Percentiles rank a stretch among this genome's conserved stretches.
Evolutionary conservation across 2,113 vertebrate species (phyloP).

Genomic region (Melospiza melodia): DNA sequence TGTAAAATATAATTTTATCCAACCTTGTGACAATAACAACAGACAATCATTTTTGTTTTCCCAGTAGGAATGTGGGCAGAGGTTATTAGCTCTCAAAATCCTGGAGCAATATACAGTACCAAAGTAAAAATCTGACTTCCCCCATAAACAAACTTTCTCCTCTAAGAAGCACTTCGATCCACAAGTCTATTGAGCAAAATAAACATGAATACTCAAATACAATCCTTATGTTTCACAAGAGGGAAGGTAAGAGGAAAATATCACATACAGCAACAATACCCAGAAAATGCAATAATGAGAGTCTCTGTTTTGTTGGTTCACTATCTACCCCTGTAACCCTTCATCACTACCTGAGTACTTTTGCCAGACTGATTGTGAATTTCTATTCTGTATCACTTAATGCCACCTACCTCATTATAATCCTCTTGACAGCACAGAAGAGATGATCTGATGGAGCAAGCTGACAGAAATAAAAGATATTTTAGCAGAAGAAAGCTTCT

Average conservation of each 20-base stretch:
- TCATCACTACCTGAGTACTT: neutral
- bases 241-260: neutral
- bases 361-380: neutral
- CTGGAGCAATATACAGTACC: neutral
- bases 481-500: constrained; percentile 10
- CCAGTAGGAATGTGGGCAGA: neutral
- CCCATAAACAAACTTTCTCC: neutral
- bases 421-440: neutral
- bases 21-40: neutral
- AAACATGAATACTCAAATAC: neutral
- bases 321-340: neutral
- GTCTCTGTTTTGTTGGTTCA: neutral
- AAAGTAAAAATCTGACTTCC: neutral
- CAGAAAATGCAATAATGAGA: neutral
- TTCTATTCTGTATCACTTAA: neutral
- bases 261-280: neutral
- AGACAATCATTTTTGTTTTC: neutral
- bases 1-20: neutral
- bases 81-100: neutral
- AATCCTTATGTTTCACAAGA: neutral
- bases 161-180: neutral
- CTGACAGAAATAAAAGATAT: constrained; percentile 15
- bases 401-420: neutral
- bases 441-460: neutral
- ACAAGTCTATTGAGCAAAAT: neutral